These are phyloP conservation scores for Sceloporus undulatus DNA, from an alignment of 2,113 vertebrate genomes.

Conservation along the genomic window DNA sequence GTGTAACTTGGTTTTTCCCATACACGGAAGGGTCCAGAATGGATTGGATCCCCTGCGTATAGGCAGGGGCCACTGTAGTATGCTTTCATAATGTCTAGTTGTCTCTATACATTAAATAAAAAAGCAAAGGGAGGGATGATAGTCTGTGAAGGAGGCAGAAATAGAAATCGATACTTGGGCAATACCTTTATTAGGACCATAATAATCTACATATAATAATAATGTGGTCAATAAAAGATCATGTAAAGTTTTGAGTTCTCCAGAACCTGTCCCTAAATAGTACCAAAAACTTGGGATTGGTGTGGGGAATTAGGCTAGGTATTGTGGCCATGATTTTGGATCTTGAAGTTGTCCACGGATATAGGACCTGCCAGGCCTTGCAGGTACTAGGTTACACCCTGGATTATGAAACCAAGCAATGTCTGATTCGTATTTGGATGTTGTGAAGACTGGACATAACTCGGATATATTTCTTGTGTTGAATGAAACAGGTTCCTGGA, in stretches of 20 bases:
- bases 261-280: not conserved
- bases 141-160: not conserved
- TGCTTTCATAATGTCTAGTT: not conserved
- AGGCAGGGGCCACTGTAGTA: not conserved
- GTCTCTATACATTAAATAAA: not conserved
- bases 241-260: not conserved
- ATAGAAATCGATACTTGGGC: not conserved
- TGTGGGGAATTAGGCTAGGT: not conserved
- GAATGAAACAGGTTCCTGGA: no score
- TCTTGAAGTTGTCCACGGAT: not conserved
- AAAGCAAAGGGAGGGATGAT: not conserved
- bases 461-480: no score
- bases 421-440: no score
- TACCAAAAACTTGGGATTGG: not conserved
- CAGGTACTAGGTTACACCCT: no score
- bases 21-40: no score
- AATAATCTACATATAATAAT: no score
- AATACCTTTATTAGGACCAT: not conserved
- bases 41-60: no score
- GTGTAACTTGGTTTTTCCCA: no score
- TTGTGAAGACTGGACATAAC: no score
- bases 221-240: not conserved
- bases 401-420: no score
- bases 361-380: not conserved
- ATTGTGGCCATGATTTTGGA: not conserved